Conservation (phyloP, 2,888 invertebrate species). For the Limnephilus rhombicus region DNA sequence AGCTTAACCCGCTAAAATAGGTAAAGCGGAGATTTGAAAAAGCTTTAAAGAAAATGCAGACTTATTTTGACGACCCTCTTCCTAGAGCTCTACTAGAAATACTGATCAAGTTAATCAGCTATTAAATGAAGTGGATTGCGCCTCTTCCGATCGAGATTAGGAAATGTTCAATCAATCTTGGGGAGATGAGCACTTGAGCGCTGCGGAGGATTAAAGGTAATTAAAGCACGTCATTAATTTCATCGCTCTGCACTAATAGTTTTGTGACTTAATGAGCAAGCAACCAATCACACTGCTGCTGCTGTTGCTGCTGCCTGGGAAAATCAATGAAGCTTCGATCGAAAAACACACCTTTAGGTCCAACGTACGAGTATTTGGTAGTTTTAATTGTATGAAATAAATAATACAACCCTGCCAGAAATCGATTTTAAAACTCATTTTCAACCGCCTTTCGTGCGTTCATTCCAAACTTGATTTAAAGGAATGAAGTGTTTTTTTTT, state of each 20-base stretch:
- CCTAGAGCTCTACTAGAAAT: not conserved
- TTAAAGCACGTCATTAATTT: not conserved
- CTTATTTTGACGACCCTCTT: not conserved
- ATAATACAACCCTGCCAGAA: not conserved
- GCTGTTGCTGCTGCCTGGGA: not conserved
- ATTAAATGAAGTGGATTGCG: not conserved
- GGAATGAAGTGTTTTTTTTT: not conserved
- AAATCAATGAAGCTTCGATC: not conserved
- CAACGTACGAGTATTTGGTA: not conserved
- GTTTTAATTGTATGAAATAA: not conserved
- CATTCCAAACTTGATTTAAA: not conserved
- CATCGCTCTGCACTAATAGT: not conserved
- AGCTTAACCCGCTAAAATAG: constrained; percentile 19
- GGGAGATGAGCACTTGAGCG: not conserved
- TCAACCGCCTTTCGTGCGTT: not conserved
- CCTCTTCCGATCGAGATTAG: not conserved
- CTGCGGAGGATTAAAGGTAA: not conserved
- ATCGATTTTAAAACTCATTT: not conserved
- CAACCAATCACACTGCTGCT: not conserved
- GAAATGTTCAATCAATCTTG: not conserved
- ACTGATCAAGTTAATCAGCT: not conserved
- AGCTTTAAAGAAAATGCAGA: not conserved
- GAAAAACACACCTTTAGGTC: not conserved
- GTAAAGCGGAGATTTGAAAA: not conserved
- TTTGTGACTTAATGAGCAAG: not conserved